phyloP scores from a whole-genome alignment of 2,888 invertebrate species.

The Mactromeris polynyma region DNA sequence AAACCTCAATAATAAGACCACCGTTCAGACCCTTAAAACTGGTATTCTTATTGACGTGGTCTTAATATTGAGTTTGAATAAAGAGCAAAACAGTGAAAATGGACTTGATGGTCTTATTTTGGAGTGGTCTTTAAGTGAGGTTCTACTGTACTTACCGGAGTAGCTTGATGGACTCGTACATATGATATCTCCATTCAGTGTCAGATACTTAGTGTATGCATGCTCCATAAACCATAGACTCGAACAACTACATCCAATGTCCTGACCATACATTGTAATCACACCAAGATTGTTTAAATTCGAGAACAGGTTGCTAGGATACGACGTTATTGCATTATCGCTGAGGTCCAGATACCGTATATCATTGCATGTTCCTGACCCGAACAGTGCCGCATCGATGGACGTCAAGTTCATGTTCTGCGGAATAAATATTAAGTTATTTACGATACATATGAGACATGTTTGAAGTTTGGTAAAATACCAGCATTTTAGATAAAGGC shows the following conservation, averaged over 20 bases:
- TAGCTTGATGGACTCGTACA: conserved; percentile 41
- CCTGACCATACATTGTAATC: conserved; percentile 52
- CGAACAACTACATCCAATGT: conserved; percentile 49
- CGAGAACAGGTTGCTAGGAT: conserved; percentile 37
- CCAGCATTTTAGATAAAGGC: too few relatives aligned
- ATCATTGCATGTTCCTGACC: conserved; percentile 19
- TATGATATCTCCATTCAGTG: conserved; percentile 55
- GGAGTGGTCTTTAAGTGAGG: too few relatives aligned
- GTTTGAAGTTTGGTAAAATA: too few relatives aligned
- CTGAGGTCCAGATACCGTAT: conserved; percentile 64
- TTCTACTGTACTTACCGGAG: not conserved
- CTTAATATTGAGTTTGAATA: too few relatives aligned
- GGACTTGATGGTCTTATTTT: too few relatives aligned
- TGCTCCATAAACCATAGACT: conserved; percentile 47
- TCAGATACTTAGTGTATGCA: conserved; percentile 48
- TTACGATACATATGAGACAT: too few relatives aligned
- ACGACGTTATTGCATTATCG: conserved; percentile 41
- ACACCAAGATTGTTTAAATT: conserved; percentile 42
- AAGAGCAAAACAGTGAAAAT: too few relatives aligned
- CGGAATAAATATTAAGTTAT: too few relatives aligned
- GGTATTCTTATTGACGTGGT: too few relatives aligned
- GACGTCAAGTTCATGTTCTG: conserved; percentile 54
- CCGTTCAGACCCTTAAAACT: too few relatives aligned
- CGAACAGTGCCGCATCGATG: conserved; percentile 41
- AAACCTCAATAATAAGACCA: too few relatives aligned